Evolutionary conservation across 2,888 invertebrate species (phyloP).

Genomic region (Strigamia transsilvanica): DNA sequence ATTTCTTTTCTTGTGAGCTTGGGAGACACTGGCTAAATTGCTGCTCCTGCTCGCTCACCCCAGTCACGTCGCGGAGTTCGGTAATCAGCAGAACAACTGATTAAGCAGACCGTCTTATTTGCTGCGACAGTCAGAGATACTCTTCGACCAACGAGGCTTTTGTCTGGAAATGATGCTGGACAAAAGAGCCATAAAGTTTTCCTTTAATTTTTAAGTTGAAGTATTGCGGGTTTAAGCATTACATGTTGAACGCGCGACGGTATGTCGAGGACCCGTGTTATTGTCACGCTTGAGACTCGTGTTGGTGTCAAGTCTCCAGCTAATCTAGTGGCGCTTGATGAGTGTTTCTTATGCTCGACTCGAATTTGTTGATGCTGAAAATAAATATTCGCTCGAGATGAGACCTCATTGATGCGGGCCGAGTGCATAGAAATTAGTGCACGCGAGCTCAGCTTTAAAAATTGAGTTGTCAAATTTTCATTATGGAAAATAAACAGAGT

Average conservation of each 20-base stretch:
- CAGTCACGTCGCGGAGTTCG: constrained; percentile 33
- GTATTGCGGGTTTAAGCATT: background rate
- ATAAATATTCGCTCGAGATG: constrained; percentile 32
- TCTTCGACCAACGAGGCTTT: background rate
- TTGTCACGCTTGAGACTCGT: constrained; percentile 21
- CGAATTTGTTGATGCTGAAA: constrained; percentile 31
- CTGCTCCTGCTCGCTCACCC: constrained; percentile 28
- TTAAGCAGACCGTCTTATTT: constrained; percentile 49
- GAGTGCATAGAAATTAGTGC: background rate
- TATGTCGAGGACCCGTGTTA: constrained; percentile 15
- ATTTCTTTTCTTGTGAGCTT: background rate
- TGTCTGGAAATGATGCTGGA: constrained; percentile 16
- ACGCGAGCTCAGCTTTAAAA: too few species aligned
- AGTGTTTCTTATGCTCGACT: constrained; percentile 15
- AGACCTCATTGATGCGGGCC: background rate
- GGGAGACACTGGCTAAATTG: constrained; percentile 11
- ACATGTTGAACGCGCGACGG: background rate
- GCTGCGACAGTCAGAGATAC: constrained; percentile 46
- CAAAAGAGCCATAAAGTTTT: background rate
- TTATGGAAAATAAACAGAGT: too few species aligned
- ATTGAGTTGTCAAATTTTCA: too few species aligned
- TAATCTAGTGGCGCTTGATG: constrained; percentile 9
- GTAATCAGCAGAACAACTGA: constrained; percentile 49
- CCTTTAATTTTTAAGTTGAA: background rate
- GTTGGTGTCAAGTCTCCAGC: constrained; percentile 17